phyloP scores from a whole-genome alignment of 2,797 vertebrate genomes.

The Phataginus tricuspis region DNA sequence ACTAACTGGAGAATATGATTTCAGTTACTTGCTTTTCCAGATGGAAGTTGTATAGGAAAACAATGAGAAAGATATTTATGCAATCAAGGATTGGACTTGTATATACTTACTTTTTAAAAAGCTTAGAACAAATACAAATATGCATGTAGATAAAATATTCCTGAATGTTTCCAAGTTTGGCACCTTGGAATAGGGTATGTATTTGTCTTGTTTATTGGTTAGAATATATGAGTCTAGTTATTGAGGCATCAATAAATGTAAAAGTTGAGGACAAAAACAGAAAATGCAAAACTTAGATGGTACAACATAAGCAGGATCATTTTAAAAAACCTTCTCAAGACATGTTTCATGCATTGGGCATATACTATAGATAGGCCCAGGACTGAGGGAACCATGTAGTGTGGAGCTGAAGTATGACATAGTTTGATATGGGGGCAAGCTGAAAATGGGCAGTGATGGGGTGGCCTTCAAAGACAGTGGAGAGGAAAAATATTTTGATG shows the following conservation, averaged over 20 bases:
- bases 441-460: not conserved
- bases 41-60: not conserved
- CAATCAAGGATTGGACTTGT: not conserved
- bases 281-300: not conserved
- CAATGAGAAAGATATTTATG: not conserved
- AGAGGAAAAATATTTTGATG: not conserved
- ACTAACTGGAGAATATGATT: not conserved
- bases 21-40: not conserved
- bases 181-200: not conserved
- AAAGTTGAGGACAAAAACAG: not conserved
- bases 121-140: not conserved
- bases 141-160: not conserved
- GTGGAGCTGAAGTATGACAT: not conserved
- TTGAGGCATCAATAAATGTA: not conserved
- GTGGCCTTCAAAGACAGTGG: not conserved
- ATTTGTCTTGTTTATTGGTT: not conserved
- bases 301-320: not conserved
- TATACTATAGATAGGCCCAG: not conserved
- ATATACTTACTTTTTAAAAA: not conserved
- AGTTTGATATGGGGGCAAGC: not conserved
- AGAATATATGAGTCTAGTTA: not conserved
- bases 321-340: not conserved
- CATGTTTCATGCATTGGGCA: not conserved
- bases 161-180: not conserved
- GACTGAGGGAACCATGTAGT: not conserved